A percentile compares a stretch with the other conserved stretches of the same genome.
These are phyloP conservation scores for Heliconius aoede DNA, from an alignment of 2,888 invertebrate species.

Conservation along the genomic window DNA sequence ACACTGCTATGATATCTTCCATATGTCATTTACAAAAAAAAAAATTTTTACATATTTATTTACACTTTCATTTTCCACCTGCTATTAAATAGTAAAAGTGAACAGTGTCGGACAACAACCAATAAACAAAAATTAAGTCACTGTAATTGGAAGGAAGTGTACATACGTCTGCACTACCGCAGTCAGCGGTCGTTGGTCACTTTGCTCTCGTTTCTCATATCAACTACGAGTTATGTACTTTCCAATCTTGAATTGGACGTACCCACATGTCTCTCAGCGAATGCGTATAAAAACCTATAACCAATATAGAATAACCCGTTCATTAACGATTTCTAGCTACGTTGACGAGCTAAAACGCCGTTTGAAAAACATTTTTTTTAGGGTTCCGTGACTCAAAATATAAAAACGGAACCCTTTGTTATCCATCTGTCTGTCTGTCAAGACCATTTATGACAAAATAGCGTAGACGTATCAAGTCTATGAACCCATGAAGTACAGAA, in stretches of 20 bases:
- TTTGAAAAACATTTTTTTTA: slow-evolving; percentile 37
- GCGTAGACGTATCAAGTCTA: no score
- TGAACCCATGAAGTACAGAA: no score
- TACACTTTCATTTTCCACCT: neutral
- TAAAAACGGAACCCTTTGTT: no score
- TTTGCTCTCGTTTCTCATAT: slow-evolving; percentile 47
- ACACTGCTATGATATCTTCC: no score
- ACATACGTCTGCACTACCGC: slow-evolving; percentile 38
- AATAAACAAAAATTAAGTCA: slow-evolving; percentile 9
- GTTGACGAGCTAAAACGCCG: slow-evolving; percentile 44
- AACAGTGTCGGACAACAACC: neutral
- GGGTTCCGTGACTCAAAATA: no score
- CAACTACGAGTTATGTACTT: slow-evolving; percentile 47
- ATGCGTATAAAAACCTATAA: slow-evolving; percentile 43
- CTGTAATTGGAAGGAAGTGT: slow-evolving; percentile 18
- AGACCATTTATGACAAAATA: no score
- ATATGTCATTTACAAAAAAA: no score
- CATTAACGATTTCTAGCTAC: slow-evolving; percentile 48
- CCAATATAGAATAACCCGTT: slow-evolving; percentile 43
- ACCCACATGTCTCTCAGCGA: slow-evolving; percentile 42
- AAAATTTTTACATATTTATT: no score
- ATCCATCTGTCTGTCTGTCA: no score
- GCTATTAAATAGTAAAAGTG: neutral
- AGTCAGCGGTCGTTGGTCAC: slow-evolving; percentile 40
- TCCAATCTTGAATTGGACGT: slow-evolving; percentile 51